Conservation (phyloP, 2,797 vertebrate genomes). For the Trachurus trachurus region DNA sequence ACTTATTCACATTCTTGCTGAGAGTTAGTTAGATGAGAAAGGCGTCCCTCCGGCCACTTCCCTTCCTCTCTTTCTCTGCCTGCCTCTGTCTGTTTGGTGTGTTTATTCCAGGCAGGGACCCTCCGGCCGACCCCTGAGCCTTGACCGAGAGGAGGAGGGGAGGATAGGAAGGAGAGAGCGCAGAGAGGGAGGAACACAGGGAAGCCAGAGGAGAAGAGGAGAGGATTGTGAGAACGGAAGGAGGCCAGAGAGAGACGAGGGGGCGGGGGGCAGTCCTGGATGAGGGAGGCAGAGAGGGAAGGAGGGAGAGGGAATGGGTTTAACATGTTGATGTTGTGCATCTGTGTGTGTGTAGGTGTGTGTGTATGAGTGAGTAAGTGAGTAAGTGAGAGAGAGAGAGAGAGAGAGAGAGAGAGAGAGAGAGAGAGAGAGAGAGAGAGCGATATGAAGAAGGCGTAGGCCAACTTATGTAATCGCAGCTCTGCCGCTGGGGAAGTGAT, state of each 20-base stretch:
- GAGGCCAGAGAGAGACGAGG: conserved; percentile 26
- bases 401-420: too few relatives aligned
- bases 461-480: background rate
- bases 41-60: conserved; percentile 45
- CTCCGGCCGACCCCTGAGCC: conserved; percentile 40
- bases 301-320: background rate
- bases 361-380: background rate
- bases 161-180: background rate
- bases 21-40: conserved; percentile 9
- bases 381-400: too few relatives aligned
- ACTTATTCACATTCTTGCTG: background rate
- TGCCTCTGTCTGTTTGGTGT: conserved; percentile 67
- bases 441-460: background rate
- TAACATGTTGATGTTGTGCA: conserved; percentile 16
- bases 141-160: conserved; percentile 14
- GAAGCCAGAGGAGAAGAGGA: conserved; percentile 29
- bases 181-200: conserved; percentile 7
- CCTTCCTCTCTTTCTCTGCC: conserved; percentile 69
- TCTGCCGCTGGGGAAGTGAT: background rate
- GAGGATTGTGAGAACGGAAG: conserved; percentile 71
- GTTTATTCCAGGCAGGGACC: conserved; percentile 64
- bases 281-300: background rate
- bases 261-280: conserved; percentile 19
- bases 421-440: background rate
- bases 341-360: background rate